Conservation (phyloP, 2,113 vertebrate genomes). For the Coptodon rendalli region DNA sequence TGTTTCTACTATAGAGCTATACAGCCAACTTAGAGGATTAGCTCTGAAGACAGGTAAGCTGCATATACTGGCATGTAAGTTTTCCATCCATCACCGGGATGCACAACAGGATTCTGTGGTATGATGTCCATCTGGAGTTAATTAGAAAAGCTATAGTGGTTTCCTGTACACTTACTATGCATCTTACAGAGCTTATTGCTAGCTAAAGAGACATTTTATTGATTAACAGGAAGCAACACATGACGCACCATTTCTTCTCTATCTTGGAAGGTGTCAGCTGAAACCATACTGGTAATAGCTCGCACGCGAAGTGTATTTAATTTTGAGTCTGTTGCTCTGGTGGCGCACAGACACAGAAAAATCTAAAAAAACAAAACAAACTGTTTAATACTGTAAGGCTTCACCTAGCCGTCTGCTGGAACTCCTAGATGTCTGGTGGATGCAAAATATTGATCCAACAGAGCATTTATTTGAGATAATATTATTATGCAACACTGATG, state of each 20-base stretch:
- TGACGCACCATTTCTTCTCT: neutral
- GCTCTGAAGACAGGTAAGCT: neutral
- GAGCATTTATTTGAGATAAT: constrained; percentile 16
- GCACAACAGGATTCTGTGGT: neutral
- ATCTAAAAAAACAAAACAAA: rapidly evolving
- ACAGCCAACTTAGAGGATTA: neutral
- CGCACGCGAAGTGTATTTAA: neutral
- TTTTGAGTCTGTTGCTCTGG: neutral
- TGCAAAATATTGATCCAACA: constrained; percentile 11
- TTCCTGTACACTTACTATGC: constrained; percentile 36
- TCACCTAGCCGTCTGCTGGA: neutral
- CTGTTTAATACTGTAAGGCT: neutral
- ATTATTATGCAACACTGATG: constrained; percentile 18
- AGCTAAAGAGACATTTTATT: constrained; percentile 21
- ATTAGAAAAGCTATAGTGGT: constrained; percentile 13
- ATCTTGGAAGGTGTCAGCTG: neutral
- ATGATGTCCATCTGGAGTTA: neutral
- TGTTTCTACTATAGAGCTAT: neutral
- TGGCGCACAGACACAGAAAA: neutral
- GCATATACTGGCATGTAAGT: neutral
- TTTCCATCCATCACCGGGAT: neutral
- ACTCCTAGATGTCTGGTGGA: neutral
- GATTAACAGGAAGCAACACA: constrained; percentile 30
- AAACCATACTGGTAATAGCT: neutral
- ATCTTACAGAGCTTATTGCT: neutral